Evolutionary conservation across 2,113 vertebrate genomes (phyloP).

Genomic region (Pygoscelis adeliae): DNA sequence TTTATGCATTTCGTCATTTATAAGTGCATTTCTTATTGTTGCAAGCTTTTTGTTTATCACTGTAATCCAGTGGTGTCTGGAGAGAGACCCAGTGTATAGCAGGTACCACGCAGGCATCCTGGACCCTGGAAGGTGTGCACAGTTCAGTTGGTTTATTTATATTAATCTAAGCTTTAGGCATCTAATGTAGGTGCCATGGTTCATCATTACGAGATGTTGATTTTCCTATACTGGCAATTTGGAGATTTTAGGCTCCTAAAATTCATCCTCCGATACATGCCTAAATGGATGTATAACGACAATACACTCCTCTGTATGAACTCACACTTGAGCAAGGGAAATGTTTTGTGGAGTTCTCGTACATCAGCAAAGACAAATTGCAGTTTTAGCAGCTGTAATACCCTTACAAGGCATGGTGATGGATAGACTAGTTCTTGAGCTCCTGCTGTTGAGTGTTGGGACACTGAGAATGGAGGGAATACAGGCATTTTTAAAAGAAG

Average conservation of each 20-base stretch:
- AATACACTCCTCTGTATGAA: neutral
- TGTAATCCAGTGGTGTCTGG: neutral
- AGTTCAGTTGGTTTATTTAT: neutral
- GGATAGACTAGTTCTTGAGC: neutral
- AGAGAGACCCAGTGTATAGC: neutral
- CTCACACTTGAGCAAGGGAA: neutral
- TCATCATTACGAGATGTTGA: neutral
- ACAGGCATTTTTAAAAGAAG: neutral
- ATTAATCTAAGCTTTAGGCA: neutral
- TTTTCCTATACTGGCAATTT: neutral
- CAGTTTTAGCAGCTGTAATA: neutral
- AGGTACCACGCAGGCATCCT: neutral
- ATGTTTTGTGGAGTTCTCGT: neutral
- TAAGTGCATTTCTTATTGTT: neutral
- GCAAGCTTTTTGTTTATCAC: neutral
- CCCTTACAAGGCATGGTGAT: neutral
- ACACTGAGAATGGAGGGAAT: neutral
- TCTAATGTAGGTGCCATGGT: neutral
- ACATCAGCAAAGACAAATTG: neutral
- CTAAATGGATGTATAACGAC: neutral
- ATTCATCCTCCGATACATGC: neutral
- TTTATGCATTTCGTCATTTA: neutral
- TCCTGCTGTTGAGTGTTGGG: neutral
- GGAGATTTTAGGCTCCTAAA: neutral
- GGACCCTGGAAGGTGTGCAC: neutral